Evolutionary conservation across 2,888 invertebrate genomes (phyloP).

Genomic region (Palloptera scutellata): DNA sequence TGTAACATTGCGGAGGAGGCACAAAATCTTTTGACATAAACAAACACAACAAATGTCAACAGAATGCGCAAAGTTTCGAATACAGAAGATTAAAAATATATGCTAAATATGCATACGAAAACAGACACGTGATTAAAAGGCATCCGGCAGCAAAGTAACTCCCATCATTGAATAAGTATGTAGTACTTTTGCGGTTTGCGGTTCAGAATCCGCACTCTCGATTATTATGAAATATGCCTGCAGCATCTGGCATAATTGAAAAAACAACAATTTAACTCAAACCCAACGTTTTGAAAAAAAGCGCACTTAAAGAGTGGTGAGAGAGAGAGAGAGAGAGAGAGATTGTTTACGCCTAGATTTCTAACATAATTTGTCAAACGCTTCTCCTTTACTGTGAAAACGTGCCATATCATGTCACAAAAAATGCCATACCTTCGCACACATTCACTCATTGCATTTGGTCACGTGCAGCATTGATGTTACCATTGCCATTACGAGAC

Average conservation of each 20-base stretch:
- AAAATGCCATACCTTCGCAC: too few species aligned
- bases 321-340: not conserved
- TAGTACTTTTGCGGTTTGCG: too few species aligned
- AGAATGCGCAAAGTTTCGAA: not conserved
- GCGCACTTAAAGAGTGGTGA: not conserved
- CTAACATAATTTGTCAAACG: constrained; percentile 41
- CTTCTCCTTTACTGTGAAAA: constrained; percentile 19
- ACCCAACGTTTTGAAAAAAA: not conserved
- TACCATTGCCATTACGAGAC: not conserved
- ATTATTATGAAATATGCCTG: not conserved
- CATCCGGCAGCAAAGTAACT: not conserved
- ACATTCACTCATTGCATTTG: constrained; percentile 20
- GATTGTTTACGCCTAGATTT: not conserved
- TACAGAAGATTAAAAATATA: constrained; percentile 2
- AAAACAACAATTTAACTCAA: too few species aligned
- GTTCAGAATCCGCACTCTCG: too few species aligned
- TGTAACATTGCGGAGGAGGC: not conserved
- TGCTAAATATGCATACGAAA: constrained; percentile 6
- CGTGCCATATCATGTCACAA: constrained; percentile 1
- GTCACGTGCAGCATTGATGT: constrained; percentile 43
- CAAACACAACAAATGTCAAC: constrained; percentile 31
- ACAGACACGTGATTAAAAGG: constrained; percentile 12
- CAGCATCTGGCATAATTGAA: not conserved
- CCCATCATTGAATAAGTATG: not conserved
- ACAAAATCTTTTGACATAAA: not conserved